Evolutionary conservation across 2,888 invertebrate genomes (phyloP).

Genomic region (Iphiclides podalirius): DNA sequence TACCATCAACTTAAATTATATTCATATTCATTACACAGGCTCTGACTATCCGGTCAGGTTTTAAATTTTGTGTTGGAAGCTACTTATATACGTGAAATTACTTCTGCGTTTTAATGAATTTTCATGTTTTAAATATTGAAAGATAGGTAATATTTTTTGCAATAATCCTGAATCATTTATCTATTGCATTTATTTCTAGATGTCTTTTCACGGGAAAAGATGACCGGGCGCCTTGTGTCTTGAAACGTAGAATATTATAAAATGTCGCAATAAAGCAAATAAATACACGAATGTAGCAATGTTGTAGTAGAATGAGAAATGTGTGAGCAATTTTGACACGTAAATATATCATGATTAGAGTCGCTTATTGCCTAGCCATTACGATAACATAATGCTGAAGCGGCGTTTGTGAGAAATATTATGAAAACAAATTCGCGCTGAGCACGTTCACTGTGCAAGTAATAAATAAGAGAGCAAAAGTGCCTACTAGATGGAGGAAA

Average conservation of each 20-base stretch:
- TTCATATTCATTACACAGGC: too few species aligned
- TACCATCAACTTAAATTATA: too few species aligned
- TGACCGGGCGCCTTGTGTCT: slow-evolving; percentile 62
- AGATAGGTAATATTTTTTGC: too few species aligned
- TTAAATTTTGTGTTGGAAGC: too few species aligned
- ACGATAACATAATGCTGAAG: slow-evolving; percentile 51
- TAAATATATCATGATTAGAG: slow-evolving; percentile 37
- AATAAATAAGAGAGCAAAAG: slow-evolving; percentile 73
- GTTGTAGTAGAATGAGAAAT: slow-evolving; percentile 25
- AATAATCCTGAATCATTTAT: too few species aligned
- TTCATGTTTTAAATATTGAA: too few species aligned
- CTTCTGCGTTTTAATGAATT: too few species aligned
- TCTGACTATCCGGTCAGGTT: too few species aligned
- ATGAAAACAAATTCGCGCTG: slow-evolving; percentile 78
- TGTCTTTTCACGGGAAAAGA: slow-evolving; percentile 49
- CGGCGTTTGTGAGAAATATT: slow-evolving; percentile 68
- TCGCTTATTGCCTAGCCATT: slow-evolving; percentile 37
- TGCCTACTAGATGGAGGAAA: slow-evolving; percentile 47
- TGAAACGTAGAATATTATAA: slow-evolving; percentile 75
- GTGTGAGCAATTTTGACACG: slow-evolving; percentile 37
- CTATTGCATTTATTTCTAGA: too few species aligned
- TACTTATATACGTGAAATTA: too few species aligned
- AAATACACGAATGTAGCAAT: slow-evolving; percentile 68
- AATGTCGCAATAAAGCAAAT: slow-evolving; percentile 76
- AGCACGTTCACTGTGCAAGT: slow-evolving; percentile 75